Percentiles rank a stretch among this genome's conserved stretches.
phyloP scores from a whole-genome alignment of 2,113 vertebrate genomes.

The Microcebus murinus region DNA sequence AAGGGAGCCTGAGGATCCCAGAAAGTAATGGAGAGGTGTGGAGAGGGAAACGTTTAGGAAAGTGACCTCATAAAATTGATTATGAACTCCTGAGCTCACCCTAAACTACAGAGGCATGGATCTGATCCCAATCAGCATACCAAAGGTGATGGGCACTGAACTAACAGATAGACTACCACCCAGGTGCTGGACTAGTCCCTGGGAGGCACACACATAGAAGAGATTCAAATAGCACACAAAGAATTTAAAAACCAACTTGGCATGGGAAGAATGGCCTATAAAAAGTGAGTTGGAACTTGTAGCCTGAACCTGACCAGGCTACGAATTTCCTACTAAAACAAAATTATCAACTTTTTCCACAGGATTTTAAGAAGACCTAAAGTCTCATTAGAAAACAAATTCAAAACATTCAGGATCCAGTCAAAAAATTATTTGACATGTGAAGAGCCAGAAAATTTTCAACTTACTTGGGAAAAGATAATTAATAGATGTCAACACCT shows the following conservation, averaged over 20 bases:
- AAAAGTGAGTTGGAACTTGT: background rate
- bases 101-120: background rate
- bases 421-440: background rate
- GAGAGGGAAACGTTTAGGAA: background rate
- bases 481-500: background rate
- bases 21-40: background rate
- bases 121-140: background rate
- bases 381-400: background rate
- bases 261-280: background rate
- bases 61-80: background rate
- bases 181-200: background rate
- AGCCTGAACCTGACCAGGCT: background rate
- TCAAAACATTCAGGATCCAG: background rate
- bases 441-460: background rate
- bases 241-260: background rate
- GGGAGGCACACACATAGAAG: background rate
- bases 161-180: background rate
- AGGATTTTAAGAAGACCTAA: background rate
- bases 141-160: background rate
- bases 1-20: background rate
- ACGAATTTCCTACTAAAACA: background rate
- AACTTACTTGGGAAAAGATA: background rate
- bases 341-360: background rate
- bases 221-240: conserved; percentile 13
- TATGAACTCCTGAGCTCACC: background rate